phyloP scores from a whole-genome alignment of 2,797 vertebrate genomes.

The Sebastes taczanowskii region DNA sequence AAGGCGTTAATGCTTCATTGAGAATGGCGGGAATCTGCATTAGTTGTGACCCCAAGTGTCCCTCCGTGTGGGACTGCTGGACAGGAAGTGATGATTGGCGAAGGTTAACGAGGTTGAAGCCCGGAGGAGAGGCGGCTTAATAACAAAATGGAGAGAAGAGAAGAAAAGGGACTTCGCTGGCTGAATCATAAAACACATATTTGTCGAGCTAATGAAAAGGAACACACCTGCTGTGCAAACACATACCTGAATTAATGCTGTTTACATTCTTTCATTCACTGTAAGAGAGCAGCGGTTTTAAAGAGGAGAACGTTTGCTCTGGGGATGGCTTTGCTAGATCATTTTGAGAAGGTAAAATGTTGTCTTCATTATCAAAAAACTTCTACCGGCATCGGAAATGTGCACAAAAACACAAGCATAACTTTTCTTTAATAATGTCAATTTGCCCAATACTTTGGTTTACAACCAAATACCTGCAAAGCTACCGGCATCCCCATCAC shows the following conservation, averaged over 20 bases:
- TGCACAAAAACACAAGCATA: too few species aligned
- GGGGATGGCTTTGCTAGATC: not conserved
- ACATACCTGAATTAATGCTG: not conserved
- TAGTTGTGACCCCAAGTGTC: constrained; percentile 1
- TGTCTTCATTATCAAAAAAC: not conserved
- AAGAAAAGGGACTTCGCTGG: not conserved
- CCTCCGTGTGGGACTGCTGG: not conserved
- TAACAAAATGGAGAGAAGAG: not conserved
- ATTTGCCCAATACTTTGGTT: too few species aligned
- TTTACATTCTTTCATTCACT: not conserved
- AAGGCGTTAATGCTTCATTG: not conserved
- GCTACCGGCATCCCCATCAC: too few species aligned
- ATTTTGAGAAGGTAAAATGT: not conserved
- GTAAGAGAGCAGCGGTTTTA: too few species aligned
- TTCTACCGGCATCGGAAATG: not conserved
- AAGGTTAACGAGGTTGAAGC: constrained; percentile 37
- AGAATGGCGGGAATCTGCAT: constrained; percentile 22
- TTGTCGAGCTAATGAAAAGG: not conserved
- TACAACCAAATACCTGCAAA: too few species aligned
- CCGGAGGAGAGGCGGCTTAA: constrained; percentile 1
- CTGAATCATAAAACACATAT: not conserved
- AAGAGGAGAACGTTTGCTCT: not conserved
- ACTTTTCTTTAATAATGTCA: too few species aligned
- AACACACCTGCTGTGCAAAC: not conserved
- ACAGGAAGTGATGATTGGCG: constrained; percentile 12